Base-by-base conservation (phyloP, 2,888 invertebrate species). In the Dynastes grantii region DNA sequence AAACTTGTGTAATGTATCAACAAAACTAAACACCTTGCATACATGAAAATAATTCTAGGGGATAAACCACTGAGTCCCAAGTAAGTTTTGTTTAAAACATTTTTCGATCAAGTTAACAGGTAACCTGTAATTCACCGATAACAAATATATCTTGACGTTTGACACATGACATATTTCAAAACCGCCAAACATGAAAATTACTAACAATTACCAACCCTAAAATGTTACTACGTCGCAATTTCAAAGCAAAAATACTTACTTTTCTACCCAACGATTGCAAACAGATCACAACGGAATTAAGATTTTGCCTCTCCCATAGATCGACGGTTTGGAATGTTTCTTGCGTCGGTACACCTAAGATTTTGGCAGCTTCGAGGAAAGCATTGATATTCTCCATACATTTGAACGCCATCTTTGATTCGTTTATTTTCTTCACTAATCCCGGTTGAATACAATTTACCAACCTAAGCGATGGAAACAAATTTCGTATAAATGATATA, bases 371-470 rank as follows among this genome's bases (percentile, higher is more conserved):
- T 83, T 95, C 95, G 79, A 97, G 90, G 90, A 98, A 98, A 37
- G 95, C 95, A 89, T 97, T 97, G 85, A 99, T 98, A 89, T 99
- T 99, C 90, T 99, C 98, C 98, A 99, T 99, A 90, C 97, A 97
- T 87, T 98, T 98, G 90, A 98, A 99, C 79, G 96, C 97, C 94
- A 97, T 95, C 87, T 94, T 93, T 49, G 88, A 88, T 84, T 93
- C 93, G 89, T 98, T 98, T 84, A 98, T 93, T 90, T 97, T 98
- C 91, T 97, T 98, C 78, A 99, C 94, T 76, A 94, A 92, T 64
- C 95, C 96, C 0, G 96, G 93, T 87, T 97, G 93, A 85, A 98
- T 92, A 83, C 92, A 92, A 90, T 98, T 98, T 37, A 94, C 95
- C 85, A 98, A 89, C 88, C 97, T 97, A n/a, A 3, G 0, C 13